Percentiles rank a stretch among this genome's conserved stretches.
These are phyloP conservation scores for Apocrypta bakeri DNA, from an alignment of 1,140 invertebrate species.

Conservation along the genomic window DNA sequence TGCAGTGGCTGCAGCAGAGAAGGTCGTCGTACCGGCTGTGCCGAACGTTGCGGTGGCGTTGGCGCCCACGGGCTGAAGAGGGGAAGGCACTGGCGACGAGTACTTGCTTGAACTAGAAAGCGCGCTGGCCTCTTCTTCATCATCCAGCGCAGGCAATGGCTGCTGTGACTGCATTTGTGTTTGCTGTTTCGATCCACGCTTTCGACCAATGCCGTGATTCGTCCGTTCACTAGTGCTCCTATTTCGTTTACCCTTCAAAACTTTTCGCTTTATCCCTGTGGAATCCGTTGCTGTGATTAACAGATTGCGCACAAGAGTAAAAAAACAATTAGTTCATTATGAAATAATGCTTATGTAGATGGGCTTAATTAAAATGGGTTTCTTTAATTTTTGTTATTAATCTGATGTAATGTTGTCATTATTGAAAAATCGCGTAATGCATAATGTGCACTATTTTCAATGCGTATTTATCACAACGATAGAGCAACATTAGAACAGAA, in stretches of 20 bases:
- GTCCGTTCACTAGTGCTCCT: conserved; percentile 62
- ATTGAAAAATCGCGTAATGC: too few species aligned
- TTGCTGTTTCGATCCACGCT: conserved; percentile 62
- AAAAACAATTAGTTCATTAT: not conserved
- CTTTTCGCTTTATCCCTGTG: conserved; percentile 76
- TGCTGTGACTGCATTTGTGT: conserved; percentile 1
- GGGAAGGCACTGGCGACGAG: conserved; percentile 75
- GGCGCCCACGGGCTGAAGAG: conserved; percentile 66
- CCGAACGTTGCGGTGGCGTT: conserved; percentile 25
- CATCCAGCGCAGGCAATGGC: not conserved
- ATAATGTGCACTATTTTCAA: too few species aligned
- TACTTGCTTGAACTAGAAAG: conserved; percentile 73
- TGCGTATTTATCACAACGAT: too few species aligned
- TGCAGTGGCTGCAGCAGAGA: conserved; percentile 49
- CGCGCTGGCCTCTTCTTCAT: conserved; percentile 67
- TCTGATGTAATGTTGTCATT: too few species aligned
- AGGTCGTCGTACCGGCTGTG: not conserved
- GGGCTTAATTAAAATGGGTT: conserved; percentile 1
- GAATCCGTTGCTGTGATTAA: not conserved
- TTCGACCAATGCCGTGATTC: conserved; percentile 63
- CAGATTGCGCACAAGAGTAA: not conserved
- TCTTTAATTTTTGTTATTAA: not conserved
- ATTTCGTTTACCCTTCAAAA: conserved; percentile 74
- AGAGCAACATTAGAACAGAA: too few species aligned
- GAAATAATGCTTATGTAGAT: not conserved